A percentile compares a stretch with the other conserved stretches of the same genome.
phyloP scores from a whole-genome alignment of 2,888 invertebrate species.

The Glaucopsyche alexis region DNA sequence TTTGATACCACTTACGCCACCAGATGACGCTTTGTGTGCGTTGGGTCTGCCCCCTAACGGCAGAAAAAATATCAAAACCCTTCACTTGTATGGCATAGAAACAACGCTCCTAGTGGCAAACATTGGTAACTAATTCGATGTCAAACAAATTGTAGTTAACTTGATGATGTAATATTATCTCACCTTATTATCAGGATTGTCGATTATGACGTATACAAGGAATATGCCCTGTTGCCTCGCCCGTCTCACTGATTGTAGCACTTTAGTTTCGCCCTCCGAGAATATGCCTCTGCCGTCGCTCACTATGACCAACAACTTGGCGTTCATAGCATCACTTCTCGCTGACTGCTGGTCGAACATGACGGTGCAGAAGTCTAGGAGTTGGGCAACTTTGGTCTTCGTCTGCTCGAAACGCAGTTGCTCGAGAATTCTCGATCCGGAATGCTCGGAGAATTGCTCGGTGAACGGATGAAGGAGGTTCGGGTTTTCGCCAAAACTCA shows the following conservation, averaged over 20 bases:
- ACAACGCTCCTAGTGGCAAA: too few relatives aligned
- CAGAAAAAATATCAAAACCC: too few relatives aligned
- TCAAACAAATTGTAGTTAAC: too few relatives aligned
- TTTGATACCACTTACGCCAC: too few relatives aligned
- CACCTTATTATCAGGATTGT: slow-evolving; percentile 94
- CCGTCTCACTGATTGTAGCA: slow-evolving; percentile 87
- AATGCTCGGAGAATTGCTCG: slow-evolving; percentile 92
- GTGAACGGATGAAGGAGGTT: slow-evolving; percentile 92
- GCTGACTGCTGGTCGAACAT: slow-evolving; percentile 68
- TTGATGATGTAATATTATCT: slow-evolving; percentile 7
- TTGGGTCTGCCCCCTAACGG: too few relatives aligned
- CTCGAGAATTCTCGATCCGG: slow-evolving; percentile 90
- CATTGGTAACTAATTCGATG: too few relatives aligned
- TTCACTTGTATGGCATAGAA: too few relatives aligned
- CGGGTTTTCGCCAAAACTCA: slow-evolving; percentile 93
- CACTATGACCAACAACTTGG: slow-evolving; percentile 93
- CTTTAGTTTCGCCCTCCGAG: slow-evolving; percentile 89
- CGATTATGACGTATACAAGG: slow-evolving; percentile 96
- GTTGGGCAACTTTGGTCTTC: slow-evolving; percentile 90
- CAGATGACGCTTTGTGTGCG: too few relatives aligned
- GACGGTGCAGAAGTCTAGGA: slow-evolving; percentile 89
- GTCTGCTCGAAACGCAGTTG: slow-evolving; percentile 93
- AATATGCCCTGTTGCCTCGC: slow-evolving; percentile 93
- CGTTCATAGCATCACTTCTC: slow-evolving; percentile 80
- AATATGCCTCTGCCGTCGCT: slow-evolving; percentile 97